Conservation (phyloP, 2,113 vertebrate genomes). For the Grus americana region DNA sequence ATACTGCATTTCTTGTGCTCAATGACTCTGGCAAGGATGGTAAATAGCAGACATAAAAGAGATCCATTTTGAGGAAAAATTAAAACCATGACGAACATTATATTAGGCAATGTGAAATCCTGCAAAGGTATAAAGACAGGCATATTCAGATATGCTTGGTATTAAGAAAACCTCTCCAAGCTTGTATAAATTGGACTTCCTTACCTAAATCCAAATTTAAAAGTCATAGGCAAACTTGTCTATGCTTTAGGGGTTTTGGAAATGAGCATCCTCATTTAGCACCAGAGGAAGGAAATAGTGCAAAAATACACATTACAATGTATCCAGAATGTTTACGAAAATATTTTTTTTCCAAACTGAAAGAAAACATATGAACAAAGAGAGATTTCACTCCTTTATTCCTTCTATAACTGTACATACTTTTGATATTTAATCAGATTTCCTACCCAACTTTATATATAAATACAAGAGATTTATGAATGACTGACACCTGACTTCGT, state of each 20-base stretch:
- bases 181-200: constrained; percentile 43
- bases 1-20: constrained; percentile 59
- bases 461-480: constrained; percentile 1
- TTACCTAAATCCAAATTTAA: constrained; percentile 37
- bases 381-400: not conserved
- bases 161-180: constrained; percentile 47
- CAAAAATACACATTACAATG: not conserved
- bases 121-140: constrained; percentile 49
- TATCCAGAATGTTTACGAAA: constrained; percentile 17
- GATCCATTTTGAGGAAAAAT: constrained; percentile 65
- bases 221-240: constrained; percentile 42
- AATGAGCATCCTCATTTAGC: constrained; percentile 5
- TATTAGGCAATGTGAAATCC: constrained; percentile 50
- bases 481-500: not conserved
- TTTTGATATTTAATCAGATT: not conserved
- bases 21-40: constrained; percentile 55
- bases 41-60: constrained; percentile 65
- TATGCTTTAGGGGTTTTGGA: constrained; percentile 32
- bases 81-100: constrained; percentile 58
- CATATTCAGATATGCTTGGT: constrained; percentile 37
- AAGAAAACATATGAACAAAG: not conserved
- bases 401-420: not conserved
- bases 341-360: constrained; percentile 12
- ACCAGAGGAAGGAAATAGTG: constrained; percentile 4
- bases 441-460: not conserved